Percentiles rank a stretch among this genome's conserved stretches.
These are phyloP conservation scores for Tetrax tetrax DNA, from an alignment of 2,113 vertebrate genomes.

Conservation along the genomic window DNA sequence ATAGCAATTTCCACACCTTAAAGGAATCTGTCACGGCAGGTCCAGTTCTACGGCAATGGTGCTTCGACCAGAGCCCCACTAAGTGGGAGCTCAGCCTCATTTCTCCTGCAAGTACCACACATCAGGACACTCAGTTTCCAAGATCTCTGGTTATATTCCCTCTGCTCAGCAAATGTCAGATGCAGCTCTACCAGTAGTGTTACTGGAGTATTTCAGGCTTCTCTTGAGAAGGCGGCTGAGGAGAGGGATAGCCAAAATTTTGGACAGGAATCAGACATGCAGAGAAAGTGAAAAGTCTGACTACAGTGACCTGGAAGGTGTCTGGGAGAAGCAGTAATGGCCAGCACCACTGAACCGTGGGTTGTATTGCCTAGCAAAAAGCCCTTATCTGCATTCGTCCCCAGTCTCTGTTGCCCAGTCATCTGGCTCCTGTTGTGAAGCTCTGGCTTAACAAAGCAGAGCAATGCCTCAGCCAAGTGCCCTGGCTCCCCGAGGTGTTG, in stretches of 20 bases:
- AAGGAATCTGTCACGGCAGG: background rate
- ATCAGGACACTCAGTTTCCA: background rate
- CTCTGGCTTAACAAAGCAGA: background rate
- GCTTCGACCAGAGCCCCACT: background rate
- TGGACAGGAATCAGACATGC: background rate
- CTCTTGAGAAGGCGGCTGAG: background rate
- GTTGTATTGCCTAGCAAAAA: background rate
- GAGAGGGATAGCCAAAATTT: background rate
- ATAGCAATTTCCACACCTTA: background rate
- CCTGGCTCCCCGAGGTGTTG: background rate
- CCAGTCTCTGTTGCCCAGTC: background rate
- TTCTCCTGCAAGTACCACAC: background rate
- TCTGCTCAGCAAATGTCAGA: background rate
- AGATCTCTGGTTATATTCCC: background rate
- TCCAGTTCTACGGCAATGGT: background rate
- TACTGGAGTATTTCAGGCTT: background rate
- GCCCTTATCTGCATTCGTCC: background rate
- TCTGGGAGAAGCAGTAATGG: background rate
- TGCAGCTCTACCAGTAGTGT: background rate
- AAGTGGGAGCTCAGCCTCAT: background rate
- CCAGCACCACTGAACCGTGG: background rate
- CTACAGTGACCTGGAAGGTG: background rate
- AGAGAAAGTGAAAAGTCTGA: background rate
- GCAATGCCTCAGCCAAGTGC: conserved; percentile 10
- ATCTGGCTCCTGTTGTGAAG: background rate